Conservation (phyloP, 2,113 vertebrate species). For the Murina feae region DNA sequence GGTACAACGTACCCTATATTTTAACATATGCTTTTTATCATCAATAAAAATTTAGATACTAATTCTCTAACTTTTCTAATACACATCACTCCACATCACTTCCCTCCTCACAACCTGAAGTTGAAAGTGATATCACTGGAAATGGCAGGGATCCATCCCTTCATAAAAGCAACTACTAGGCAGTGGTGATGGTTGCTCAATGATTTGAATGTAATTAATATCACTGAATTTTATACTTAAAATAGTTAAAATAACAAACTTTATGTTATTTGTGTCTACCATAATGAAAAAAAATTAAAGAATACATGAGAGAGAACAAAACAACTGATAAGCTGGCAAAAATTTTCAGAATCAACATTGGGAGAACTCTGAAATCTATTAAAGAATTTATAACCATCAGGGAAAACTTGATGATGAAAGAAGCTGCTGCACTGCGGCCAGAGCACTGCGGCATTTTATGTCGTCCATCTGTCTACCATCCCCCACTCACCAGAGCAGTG, state of each 20-base stretch:
- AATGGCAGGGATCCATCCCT: background rate
- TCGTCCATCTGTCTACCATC: background rate
- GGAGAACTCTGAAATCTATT: background rate
- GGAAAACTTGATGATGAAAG: background rate
- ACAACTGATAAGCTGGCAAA: background rate
- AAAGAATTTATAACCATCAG: background rate
- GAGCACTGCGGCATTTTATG: background rate
- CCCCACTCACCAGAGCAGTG: background rate
- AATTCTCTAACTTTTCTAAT: background rate
- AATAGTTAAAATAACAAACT: background rate
- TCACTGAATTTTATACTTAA: background rate
- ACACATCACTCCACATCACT: background rate
- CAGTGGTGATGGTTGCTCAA: too few relatives aligned
- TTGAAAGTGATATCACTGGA: background rate
- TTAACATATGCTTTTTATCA: constrained; percentile 14
- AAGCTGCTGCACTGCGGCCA: background rate
- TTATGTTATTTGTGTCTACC: background rate
- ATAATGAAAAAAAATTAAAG: background rate
- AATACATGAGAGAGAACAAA: background rate
- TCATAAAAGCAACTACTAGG: background rate
- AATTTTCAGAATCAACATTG: background rate
- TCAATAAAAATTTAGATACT: background rate
- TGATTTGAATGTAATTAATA: background rate
- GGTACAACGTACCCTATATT: background rate
- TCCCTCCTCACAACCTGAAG: background rate